Conservation (phyloP, 2,888 invertebrate genomes). For the Cerastis rubricosa region DNA sequence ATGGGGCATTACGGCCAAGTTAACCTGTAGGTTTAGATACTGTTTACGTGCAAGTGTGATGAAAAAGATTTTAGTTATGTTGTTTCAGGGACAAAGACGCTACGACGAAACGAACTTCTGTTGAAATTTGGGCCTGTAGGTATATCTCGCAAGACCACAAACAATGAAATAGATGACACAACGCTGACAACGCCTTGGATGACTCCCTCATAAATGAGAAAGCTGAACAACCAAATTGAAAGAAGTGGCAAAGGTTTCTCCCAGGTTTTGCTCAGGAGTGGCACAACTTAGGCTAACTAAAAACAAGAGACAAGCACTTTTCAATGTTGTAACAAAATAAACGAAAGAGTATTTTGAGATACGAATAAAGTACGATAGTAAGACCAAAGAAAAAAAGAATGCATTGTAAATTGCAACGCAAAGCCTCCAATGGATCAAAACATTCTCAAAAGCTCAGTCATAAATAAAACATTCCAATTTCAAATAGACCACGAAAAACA, state of each 20-base stretch:
- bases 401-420: background rate
- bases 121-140: background rate
- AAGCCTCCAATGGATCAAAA: background rate
- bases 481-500: background rate
- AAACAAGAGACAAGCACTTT: too few species aligned
- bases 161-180: background rate
- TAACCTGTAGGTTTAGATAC: too few species aligned
- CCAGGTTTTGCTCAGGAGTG: too few species aligned
- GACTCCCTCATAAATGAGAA: background rate
- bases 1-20: too few species aligned
- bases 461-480: constrained; percentile 5
- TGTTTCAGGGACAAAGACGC: background rate
- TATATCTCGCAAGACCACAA: background rate
- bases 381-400: background rate
- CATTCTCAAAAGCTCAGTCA: background rate
- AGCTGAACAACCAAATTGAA: background rate
- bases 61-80: too few species aligned
- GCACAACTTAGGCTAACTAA: background rate
- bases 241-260: background rate
- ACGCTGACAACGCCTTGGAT: background rate
- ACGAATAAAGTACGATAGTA: background rate
- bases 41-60: too few species aligned
- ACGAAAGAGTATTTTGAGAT: background rate
- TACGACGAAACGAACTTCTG: background rate
- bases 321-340: background rate